Percentiles rank a stretch among this genome's conserved stretches.
Conservation (phyloP, 2,113 vertebrate genomes). For the Hippocampus barbouri region DNA sequence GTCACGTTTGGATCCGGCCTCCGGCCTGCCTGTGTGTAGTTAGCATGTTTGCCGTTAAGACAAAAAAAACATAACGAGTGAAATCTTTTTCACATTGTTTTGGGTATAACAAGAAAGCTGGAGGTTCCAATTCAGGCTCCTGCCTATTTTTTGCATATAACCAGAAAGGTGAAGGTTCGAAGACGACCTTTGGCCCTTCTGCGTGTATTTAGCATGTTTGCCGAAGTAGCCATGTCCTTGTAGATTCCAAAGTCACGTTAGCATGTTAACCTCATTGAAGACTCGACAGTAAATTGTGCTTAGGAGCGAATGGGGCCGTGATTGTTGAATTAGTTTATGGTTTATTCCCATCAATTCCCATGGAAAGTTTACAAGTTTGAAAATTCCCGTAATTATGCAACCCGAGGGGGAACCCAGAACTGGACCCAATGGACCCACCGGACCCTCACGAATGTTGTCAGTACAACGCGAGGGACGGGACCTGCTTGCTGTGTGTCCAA, state of each 20-base stretch:
- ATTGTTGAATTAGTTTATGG: neutral
- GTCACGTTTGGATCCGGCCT: neutral
- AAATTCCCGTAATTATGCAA: constrained; percentile 1
- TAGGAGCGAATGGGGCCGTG: neutral
- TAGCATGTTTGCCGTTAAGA: neutral
- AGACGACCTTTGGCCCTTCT: neutral
- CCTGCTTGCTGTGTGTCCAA: constrained; percentile 20
- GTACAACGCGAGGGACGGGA: neutral
- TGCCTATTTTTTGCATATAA: too few relatives aligned
- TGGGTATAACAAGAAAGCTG: neutral
- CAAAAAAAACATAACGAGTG: neutral
- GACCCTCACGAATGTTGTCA: neutral
- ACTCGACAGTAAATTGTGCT: too few relatives aligned
- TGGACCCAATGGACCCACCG: neutral
- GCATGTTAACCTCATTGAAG: neutral
- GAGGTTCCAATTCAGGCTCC: neutral
- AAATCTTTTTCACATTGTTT: neutral
- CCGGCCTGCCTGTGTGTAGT: too few relatives aligned
- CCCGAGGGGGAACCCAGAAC: neutral
- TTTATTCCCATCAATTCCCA: neutral
- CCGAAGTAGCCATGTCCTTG: neutral
- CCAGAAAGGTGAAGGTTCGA: too few relatives aligned
- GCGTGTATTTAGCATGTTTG: neutral
- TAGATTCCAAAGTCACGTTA: neutral
- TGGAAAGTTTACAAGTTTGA: neutral